Evolutionary conservation across 2,888 invertebrate species (phyloP).

Genomic region (Esperia sulphurella): DNA sequence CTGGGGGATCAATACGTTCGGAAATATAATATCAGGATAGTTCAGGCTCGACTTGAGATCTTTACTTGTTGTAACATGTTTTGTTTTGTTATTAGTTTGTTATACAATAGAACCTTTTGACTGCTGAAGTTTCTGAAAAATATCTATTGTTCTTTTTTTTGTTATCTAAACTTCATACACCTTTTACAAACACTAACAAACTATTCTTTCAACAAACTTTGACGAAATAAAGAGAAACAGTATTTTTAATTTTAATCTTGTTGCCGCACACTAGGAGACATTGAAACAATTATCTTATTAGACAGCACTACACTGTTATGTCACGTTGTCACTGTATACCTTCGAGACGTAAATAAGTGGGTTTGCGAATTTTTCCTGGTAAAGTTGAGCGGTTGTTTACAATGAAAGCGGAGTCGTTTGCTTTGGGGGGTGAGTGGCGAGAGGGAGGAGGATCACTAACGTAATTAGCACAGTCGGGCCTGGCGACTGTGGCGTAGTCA

Average conservation of each 20-base stretch:
- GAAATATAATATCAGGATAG: conserved; percentile 73
- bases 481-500: conserved; percentile 43
- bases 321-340: conserved; percentile 52
- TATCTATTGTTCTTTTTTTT: not conserved
- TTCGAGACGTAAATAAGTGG: conserved; percentile 66
- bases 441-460: conserved; percentile 53
- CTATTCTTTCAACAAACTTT: too few species aligned
- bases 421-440: conserved; percentile 45
- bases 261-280: not conserved
- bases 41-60: conserved; percentile 52
- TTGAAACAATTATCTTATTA: conserved; percentile 15
- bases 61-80: conserved; percentile 41
- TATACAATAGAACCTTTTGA: not conserved
- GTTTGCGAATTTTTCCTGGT: conserved; percentile 70
- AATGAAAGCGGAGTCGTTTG: conserved; percentile 71
- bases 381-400: conserved; percentile 72
- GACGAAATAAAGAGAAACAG: not conserved
- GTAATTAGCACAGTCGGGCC: conserved; percentile 63
- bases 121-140: too few species aligned
- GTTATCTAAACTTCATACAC: not conserved
- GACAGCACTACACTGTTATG: conserved; percentile 28
- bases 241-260: not conserved
- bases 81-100: conserved; percentile 27
- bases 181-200: too few species aligned
- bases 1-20: conserved; percentile 73